Conservation (phyloP, 2,797 vertebrate species). For the Cryptoblepharus egeriae region DNA sequence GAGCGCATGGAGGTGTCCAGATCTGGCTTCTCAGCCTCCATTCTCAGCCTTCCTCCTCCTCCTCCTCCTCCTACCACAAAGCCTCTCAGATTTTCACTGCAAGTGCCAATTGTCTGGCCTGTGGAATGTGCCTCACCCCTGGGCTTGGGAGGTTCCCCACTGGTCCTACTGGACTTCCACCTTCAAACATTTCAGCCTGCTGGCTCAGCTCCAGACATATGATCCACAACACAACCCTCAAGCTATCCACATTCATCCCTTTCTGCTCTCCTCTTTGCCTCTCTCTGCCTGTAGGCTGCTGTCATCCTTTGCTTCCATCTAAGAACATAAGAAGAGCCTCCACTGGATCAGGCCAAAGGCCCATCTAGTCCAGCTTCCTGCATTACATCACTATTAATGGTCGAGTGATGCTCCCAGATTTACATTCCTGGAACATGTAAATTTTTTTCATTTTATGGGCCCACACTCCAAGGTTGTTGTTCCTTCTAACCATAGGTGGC, state of each 20-base stretch:
- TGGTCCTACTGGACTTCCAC: too few species aligned
- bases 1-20: too few species aligned
- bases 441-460: not conserved
- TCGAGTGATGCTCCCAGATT: too few species aligned
- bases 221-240: not conserved
- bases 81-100: not conserved
- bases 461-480: not conserved
- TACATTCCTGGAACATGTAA: too few species aligned
- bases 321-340: too few species aligned
- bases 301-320: not conserved
- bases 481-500: not conserved
- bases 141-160: not conserved
- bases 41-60: too few species aligned
- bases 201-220: not conserved
- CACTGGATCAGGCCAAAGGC: too few species aligned
- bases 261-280: not conserved
- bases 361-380: too few species aligned
- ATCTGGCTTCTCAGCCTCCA: not conserved
- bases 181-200: not conserved
- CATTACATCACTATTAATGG: not conserved
- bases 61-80: not conserved
- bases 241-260: not conserved
- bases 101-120: not conserved
- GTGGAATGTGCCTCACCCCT: constrained; percentile 13
- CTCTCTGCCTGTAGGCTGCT: too few species aligned